These are phyloP conservation scores for Diaphora mendica DNA, from an alignment of 2,888 invertebrate genomes.

Conservation along the genomic window DNA sequence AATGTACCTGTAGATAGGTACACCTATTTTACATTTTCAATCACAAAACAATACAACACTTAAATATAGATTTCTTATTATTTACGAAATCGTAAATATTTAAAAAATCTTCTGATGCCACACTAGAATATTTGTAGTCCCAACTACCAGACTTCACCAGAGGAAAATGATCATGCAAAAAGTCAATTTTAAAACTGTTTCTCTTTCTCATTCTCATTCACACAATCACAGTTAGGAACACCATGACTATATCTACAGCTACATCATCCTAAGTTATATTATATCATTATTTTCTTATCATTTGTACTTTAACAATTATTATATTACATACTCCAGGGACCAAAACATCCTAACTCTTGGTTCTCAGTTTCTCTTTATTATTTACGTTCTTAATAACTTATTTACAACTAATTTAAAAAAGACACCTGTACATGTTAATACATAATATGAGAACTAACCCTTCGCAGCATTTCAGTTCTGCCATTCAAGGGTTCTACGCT, in stretches of 20 bases:
- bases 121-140: neutral
- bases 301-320: neutral
- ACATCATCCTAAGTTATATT: neutral
- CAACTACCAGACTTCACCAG: neutral
- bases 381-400: neutral
- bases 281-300: neutral
- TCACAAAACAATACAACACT: neutral
- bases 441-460: conserved; percentile 76
- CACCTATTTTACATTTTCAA: neutral
- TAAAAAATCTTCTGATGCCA: neutral
- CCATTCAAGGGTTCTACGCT: conserved; percentile 67
- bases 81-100: neutral
- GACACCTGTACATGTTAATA: conserved; percentile 57
- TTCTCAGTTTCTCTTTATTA: neutral
- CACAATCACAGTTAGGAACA: neutral
- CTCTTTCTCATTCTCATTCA: neutral
- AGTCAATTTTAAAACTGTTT: neutral
- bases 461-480: conserved; percentile 62
- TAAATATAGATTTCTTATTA: neutral
- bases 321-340: neutral
- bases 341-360: neutral
- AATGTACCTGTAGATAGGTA: neutral
- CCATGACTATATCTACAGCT: neutral
- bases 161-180: neutral
- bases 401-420: neutral